A percentile compares a stretch with the other conserved stretches of the same genome.
Evolutionary conservation across 1,140 invertebrate genomes (phyloP).

Genomic region (Hydropsyche tenuis): DNA sequence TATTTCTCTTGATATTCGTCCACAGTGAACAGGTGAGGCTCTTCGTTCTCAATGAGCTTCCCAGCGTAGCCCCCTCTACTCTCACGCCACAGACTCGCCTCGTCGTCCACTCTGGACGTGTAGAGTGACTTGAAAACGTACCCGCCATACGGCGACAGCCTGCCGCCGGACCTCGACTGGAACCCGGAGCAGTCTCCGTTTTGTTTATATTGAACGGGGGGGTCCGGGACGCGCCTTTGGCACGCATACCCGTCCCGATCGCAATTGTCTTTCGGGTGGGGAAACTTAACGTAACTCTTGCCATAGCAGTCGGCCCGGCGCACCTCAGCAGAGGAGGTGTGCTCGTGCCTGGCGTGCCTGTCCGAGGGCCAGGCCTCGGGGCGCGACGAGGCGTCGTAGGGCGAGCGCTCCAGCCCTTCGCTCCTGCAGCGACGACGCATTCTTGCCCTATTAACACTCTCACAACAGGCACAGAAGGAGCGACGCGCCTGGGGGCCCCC

Average conservation of each 20-base stretch:
- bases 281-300: conserved; percentile 9
- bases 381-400: background rate
- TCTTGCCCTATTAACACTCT: conserved; percentile 12
- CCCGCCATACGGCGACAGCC: conserved; percentile 8
- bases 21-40: conserved; percentile 40
- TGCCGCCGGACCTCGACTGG: background rate
- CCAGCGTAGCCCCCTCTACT: conserved; percentile 13
- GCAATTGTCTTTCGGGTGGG: background rate
- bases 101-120: background rate
- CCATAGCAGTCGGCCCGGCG: background rate
- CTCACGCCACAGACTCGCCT: conserved; percentile 12
- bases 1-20: conserved; percentile 44
- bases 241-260: background rate
- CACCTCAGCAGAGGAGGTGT: background rate
- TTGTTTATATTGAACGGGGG: background rate
- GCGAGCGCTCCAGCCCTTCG: conserved; percentile 41
- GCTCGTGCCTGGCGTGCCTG: background rate
- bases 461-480: conserved; percentile 31
- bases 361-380: background rate
- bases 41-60: conserved; percentile 47
- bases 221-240: background rate
- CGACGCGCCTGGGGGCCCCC: background rate
- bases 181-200: conserved; percentile 6
- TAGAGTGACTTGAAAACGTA: background rate
- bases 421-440: conserved; percentile 41